Evolutionary conservation across 2,888 invertebrate species (phyloP).

Genomic region (Apamea anceps): DNA sequence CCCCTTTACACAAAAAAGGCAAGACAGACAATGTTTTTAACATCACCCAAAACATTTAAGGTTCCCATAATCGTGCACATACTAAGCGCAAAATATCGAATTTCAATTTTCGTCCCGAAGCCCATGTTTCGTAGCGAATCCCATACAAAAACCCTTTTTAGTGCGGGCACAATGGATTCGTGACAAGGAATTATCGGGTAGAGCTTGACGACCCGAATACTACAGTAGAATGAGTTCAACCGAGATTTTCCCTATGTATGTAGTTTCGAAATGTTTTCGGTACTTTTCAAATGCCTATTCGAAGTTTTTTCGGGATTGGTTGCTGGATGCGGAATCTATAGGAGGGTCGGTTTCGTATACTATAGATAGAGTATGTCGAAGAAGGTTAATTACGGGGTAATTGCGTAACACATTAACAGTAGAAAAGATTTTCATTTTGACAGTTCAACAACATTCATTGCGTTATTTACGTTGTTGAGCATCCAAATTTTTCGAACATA

Average conservation of each 20-base stretch:
- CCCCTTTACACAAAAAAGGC: background rate
- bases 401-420: no score
- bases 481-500: no score
- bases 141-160: constrained; percentile 65
- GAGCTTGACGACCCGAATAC: constrained; percentile 61
- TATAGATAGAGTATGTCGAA: background rate
- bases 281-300: constrained; percentile 33
- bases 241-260: constrained; percentile 51
- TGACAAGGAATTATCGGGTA: constrained; percentile 73
- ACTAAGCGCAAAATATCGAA: constrained; percentile 64
- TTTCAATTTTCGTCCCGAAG: constrained; percentile 67
- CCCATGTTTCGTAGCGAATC: constrained; percentile 50
- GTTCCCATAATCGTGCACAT: constrained; percentile 36
- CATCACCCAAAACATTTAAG: constrained; percentile 40
- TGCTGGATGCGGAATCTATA: background rate
- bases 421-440: no score
- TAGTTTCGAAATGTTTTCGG: constrained; percentile 14
- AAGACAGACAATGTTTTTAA: constrained; percentile 33
- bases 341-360: background rate
- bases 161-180: constrained; percentile 65
- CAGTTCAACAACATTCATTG: no score
- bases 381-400: background rate
- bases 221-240: constrained; percentile 60
- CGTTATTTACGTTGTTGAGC: no score
- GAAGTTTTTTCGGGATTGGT: constrained; percentile 7